These are phyloP conservation scores for Oreotrochilus melanogaster DNA, from an alignment of 2,113 vertebrate genomes.

Conservation along the genomic window DNA sequence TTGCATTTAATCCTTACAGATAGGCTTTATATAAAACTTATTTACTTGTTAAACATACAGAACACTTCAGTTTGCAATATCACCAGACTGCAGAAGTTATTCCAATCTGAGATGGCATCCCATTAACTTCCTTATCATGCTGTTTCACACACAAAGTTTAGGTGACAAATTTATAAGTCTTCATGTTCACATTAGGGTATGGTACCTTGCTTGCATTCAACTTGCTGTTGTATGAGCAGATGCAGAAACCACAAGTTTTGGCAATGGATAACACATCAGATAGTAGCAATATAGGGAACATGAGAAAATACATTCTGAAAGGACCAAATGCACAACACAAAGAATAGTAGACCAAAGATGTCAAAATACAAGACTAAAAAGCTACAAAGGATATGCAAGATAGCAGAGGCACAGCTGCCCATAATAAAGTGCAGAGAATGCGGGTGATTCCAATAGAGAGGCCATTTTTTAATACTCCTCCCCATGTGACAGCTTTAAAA, in stretches of 20 bases:
- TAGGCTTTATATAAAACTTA: neutral
- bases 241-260: constrained; percentile 50
- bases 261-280: constrained; percentile 51
- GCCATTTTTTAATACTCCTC: neutral
- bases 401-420: constrained; percentile 21
- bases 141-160: constrained; percentile 13
- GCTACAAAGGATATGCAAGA: neutral
- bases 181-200: constrained; percentile 33
- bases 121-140: constrained; percentile 19
- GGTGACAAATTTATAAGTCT: constrained; percentile 43
- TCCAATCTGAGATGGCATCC: neutral
- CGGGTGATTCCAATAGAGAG: neutral
- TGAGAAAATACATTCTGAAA: constrained; percentile 56
- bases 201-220: constrained; percentile 50
- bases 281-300: constrained; percentile 23
- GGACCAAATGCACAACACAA: constrained; percentile 12
- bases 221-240: constrained; percentile 60
- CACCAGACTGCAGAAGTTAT: neutral
- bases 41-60: neutral
- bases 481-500: neutral
- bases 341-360: neutral
- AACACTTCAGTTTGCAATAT: neutral
- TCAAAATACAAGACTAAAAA: neutral
- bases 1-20: neutral
- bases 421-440: neutral